Evolutionary conservation across 2,113 vertebrate genomes (phyloP).

Genomic region (Rynchops niger): DNA sequence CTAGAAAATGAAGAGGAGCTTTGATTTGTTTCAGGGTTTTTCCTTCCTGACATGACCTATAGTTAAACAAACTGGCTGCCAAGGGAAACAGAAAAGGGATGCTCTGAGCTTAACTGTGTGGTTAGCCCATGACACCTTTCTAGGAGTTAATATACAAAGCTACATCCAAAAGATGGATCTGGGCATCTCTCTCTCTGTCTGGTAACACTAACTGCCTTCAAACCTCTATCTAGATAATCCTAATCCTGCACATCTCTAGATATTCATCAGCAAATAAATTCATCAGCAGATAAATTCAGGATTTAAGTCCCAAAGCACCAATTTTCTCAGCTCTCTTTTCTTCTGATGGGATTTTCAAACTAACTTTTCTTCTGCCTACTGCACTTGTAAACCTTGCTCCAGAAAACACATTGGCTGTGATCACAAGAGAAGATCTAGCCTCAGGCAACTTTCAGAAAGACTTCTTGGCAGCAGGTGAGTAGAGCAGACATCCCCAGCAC

Average conservation of each 20-base stretch:
- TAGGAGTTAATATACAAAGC: background rate
- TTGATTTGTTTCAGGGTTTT: background rate
- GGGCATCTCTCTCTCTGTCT: background rate
- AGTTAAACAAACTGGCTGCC: slow-evolving; percentile 42
- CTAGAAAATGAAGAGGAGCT: background rate
- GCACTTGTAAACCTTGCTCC: background rate
- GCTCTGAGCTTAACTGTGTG: slow-evolving; percentile 12
- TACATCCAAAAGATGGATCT: background rate
- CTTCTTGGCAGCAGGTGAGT: background rate
- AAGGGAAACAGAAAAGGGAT: slow-evolving; percentile 48
- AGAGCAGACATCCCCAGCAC: background rate
- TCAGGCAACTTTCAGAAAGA: background rate
- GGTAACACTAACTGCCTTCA: background rate
- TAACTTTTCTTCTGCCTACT: background rate
- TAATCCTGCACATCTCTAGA: background rate
- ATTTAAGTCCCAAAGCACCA: background rate
- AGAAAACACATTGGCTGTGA: background rate
- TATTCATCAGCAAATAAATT: background rate
- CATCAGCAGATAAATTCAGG: background rate
- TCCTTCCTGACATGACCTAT: background rate
- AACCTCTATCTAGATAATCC: background rate
- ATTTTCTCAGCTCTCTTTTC: background rate
- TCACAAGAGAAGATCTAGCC: background rate
- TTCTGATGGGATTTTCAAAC: background rate
- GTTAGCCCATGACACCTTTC: slow-evolving; percentile 22